phyloP scores from a whole-genome alignment of 2,888 invertebrate species.

The Clistopyga incitator region DNA sequence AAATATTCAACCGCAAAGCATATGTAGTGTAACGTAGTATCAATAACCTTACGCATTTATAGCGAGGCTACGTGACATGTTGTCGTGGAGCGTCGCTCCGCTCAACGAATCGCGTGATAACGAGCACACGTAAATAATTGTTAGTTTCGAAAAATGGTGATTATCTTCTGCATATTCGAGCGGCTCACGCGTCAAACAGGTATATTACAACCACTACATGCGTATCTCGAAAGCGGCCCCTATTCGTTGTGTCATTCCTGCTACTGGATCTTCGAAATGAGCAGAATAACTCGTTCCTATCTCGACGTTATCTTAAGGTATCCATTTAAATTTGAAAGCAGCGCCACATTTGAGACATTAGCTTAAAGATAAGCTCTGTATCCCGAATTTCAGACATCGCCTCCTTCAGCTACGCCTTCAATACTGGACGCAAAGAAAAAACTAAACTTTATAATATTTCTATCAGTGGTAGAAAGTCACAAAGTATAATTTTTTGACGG shows the following conservation, averaged over 20 bases:
- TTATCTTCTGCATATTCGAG: slow-evolving; percentile 5
- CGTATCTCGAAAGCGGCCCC: slow-evolving; percentile 7
- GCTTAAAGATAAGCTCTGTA: neutral
- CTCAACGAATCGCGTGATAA: slow-evolving; percentile 13
- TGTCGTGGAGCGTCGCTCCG: neutral
- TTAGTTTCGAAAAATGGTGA: slow-evolving; percentile 20
- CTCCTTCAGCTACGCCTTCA: slow-evolving; percentile 26
- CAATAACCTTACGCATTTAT: slow-evolving; percentile 20
- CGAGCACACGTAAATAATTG: slow-evolving; percentile 36
- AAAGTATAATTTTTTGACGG: neutral
- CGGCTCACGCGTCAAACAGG: neutral
- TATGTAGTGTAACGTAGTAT: slow-evolving; percentile 7
- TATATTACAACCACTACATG: slow-evolving; percentile 13
- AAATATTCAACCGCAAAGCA: slow-evolving; percentile 46
- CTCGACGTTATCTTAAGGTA: slow-evolving; percentile 70
- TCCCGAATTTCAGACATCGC: slow-evolving; percentile 15
- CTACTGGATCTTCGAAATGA: slow-evolving; percentile 60
- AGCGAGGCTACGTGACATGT: slow-evolving; percentile 5
- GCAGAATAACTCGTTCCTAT: slow-evolving; percentile 70
- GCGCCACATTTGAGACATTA: slow-evolving; percentile 10
- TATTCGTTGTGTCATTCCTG: slow-evolving; percentile 4
- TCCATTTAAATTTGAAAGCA: slow-evolving; percentile 45
- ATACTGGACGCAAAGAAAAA: neutral
- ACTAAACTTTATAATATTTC: slow-evolving; percentile 13
- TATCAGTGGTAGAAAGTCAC: neutral